Percentiles rank a stretch among this genome's conserved stretches.
Evolutionary conservation across 1,140 invertebrate genomes (phyloP).

Genomic region (Monochamus saltuarius): DNA sequence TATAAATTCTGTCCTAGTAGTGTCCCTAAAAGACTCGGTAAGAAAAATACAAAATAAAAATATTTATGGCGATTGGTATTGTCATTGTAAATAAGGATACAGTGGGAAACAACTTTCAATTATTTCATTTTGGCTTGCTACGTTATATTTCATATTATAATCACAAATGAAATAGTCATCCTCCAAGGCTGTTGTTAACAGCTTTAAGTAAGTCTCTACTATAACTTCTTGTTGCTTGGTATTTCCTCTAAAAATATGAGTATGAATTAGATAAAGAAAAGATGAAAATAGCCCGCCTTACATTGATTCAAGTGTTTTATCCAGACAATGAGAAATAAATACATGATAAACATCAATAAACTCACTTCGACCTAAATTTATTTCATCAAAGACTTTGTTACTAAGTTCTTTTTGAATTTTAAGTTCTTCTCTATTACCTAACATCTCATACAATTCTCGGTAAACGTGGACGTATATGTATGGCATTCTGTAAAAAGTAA

Average conservation of each 20-base stretch:
- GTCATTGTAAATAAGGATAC: slow-evolving; percentile 37
- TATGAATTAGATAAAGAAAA: neutral
- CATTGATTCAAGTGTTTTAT: slow-evolving; percentile 39
- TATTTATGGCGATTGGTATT: neutral
- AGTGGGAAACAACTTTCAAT: slow-evolving; percentile 37
- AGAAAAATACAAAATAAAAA: neutral
- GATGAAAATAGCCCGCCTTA: slow-evolving; percentile 25
- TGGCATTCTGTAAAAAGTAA: slow-evolving; percentile 37
- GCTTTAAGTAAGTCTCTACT: slow-evolving; percentile 61
- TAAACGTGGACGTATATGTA: slow-evolving; percentile 42
- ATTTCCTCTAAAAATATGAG: slow-evolving; percentile 52
- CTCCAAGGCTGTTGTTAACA: slow-evolving; percentile 63
- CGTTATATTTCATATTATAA: slow-evolving; percentile 57
- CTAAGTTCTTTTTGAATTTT: slow-evolving; percentile 22
- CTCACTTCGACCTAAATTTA: slow-evolving; percentile 35
- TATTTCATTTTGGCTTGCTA: slow-evolving; percentile 37
- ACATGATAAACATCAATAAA: slow-evolving; percentile 43
- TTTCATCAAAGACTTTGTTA: slow-evolving; percentile 35
- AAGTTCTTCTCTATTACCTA: slow-evolving; percentile 34
- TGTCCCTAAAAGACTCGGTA: slow-evolving; percentile 32
- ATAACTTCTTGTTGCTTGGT: slow-evolving; percentile 51
- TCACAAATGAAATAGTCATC: slow-evolving; percentile 70
- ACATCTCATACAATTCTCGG: slow-evolving; percentile 35
- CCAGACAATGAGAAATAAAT: slow-evolving; percentile 37
- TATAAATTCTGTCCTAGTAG: slow-evolving; percentile 46